A percentile compares a stretch with the other conserved stretches of the same genome.
These are phyloP conservation scores for Sebastes fasciatus DNA, from an alignment of 2,113 vertebrate genomes.

Conservation along the genomic window DNA sequence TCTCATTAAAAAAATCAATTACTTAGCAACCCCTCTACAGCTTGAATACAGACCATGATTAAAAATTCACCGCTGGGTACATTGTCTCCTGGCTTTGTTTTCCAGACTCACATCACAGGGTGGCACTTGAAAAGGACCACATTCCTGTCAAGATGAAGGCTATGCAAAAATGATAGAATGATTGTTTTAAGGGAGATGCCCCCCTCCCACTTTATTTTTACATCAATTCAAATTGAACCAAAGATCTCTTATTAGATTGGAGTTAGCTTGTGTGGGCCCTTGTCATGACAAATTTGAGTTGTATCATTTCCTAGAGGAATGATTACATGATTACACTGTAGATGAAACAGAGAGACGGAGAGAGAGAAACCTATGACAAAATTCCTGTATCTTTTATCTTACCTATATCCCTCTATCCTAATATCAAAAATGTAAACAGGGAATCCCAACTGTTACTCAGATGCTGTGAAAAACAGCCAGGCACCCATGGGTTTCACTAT, in stretches of 20 bases:
- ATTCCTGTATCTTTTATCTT: neutral
- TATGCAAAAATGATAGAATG: conserved; percentile 21
- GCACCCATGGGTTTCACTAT: neutral
- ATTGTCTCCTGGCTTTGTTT: conserved; percentile 63
- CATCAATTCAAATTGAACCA: conserved; percentile 36
- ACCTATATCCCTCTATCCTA: neutral
- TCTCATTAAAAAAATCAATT: conserved; percentile 72
- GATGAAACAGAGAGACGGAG: conserved; percentile 1
- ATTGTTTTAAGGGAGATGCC: conserved; percentile 19
- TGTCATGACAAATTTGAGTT: conserved; percentile 21
- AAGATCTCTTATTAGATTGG: conserved; percentile 35
- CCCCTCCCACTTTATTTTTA: conserved; percentile 7
- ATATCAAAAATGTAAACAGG: conserved; percentile 39
- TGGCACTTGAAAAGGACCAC: conserved; percentile 51
- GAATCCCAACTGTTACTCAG: conserved; percentile 45
- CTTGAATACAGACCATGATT: conserved; percentile 56
- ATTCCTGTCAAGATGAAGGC: conserved; percentile 64
- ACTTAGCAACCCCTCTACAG: conserved; percentile 52
- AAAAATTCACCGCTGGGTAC: conserved; percentile 60
- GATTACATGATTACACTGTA: neutral
- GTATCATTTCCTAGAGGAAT: conserved; percentile 25
- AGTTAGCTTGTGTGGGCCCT: conserved; percentile 24
- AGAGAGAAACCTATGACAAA: neutral
- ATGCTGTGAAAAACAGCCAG: neutral
- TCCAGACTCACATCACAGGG: conserved; percentile 52